These are phyloP conservation scores for Deilephila elpenor DNA, from an alignment of 2,888 invertebrate genomes.

Conservation along the genomic window DNA sequence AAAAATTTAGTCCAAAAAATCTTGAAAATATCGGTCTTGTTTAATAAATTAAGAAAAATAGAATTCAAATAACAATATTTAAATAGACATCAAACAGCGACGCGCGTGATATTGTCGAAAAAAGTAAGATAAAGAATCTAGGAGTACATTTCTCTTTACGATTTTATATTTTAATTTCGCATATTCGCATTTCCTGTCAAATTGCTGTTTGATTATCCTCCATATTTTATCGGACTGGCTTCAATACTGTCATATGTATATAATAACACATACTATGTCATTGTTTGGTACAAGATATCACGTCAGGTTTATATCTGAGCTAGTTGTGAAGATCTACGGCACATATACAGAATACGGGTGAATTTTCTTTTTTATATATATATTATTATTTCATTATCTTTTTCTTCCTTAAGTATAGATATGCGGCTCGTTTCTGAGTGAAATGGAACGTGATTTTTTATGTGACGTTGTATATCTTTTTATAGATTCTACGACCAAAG, in stretches of 20 bases:
- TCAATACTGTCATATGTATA: constrained; percentile 1
- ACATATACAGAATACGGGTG: constrained; percentile 26
- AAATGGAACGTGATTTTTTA: constrained; percentile 13
- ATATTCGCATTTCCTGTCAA: constrained; percentile 21
- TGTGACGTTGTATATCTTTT: neutral
- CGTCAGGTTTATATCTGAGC: constrained; percentile 9
- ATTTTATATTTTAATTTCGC: constrained; percentile 14
- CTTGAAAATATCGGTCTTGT: too few relatives aligned
- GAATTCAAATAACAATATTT: neutral
- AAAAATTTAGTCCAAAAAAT: too few relatives aligned
- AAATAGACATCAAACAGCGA: neutral
- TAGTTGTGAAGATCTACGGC: constrained; percentile 3
- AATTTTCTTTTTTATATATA: constrained; percentile 2
- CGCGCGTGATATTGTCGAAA: neutral
- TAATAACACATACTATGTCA: neutral
- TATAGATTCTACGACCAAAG: too few relatives aligned
- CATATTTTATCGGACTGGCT: neutral
- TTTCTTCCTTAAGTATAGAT: constrained; percentile 21
- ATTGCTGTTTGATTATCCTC: constrained; percentile 19
- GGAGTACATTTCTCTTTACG: constrained; percentile 8
- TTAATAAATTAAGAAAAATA: too few relatives aligned
- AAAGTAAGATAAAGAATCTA: neutral
- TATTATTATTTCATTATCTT: constrained; percentile 24
- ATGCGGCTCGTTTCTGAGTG: constrained; percentile 22
- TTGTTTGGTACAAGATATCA: constrained; percentile 16